A percentile compares a stretch with the other conserved stretches of the same genome.
phyloP scores from a whole-genome alignment of 2,113 vertebrate genomes.

The Panurus biarmicus region DNA sequence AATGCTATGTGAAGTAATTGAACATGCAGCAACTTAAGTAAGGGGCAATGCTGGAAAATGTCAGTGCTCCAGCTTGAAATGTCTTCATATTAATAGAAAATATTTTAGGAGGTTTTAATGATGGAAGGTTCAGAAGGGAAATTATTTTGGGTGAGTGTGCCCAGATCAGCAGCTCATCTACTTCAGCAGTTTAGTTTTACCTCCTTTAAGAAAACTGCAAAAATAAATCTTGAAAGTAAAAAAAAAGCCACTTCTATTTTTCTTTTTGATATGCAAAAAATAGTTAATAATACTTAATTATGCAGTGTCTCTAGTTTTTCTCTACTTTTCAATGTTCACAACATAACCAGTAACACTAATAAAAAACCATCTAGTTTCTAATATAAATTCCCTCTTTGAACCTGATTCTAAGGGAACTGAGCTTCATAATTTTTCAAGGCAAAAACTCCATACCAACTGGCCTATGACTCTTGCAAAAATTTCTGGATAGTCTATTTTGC shows the following conservation, averaged over 20 bases:
- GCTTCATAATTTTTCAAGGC: neutral
- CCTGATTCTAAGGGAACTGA: neutral
- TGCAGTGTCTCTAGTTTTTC: neutral
- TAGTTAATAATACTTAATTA: neutral
- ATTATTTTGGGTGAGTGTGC: neutral
- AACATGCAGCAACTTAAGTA: neutral
- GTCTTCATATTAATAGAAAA: neutral
- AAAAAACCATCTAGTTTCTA: neutral
- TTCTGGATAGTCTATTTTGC: neutral
- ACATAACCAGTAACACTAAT: neutral
- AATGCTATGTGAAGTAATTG: conserved; percentile 6
- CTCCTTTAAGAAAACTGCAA: neutral
- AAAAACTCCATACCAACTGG: neutral
- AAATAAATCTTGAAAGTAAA: neutral
- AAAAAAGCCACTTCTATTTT: neutral
- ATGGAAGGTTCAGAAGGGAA: neutral
- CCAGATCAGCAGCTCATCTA: neutral
- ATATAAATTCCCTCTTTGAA: neutral
- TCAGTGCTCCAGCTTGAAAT: neutral
- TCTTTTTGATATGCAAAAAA: neutral
- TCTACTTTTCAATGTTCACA: neutral
- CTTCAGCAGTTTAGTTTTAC: neutral
- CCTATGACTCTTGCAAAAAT: neutral
- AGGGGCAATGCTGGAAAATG: neutral
- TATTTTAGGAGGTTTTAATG: neutral